These are phyloP conservation scores for Holothuria glaberrima DNA, from an alignment of 35 echinoderm and acorn worm genomes.

Conservation along the genomic window DNA sequence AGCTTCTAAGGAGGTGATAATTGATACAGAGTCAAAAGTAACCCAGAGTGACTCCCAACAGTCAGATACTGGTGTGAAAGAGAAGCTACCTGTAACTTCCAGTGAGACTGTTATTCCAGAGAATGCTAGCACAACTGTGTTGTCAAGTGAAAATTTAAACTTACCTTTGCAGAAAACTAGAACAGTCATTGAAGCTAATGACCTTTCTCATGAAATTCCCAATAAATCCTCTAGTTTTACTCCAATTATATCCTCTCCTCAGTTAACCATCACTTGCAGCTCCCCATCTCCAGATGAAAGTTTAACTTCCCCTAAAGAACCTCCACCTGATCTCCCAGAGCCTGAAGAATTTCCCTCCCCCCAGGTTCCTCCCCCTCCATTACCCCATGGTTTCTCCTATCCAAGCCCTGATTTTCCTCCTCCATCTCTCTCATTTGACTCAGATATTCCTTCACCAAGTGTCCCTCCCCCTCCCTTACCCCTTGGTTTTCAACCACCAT, in stretches of 20 bases:
- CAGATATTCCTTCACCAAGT: conserved; percentile 19
- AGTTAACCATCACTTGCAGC: background rate
- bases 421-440: conserved; percentile 8
- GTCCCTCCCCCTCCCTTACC: conserved; percentile 30
- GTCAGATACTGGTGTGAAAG: too few species aligned
- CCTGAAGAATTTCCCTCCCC: conserved; percentile 63
- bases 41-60: too few species aligned
- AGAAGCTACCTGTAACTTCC: too few species aligned
- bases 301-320: conserved; percentile 15
- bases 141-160: background rate
- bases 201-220: background rate
- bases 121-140: too few species aligned
- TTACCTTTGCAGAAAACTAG: conserved; percentile 8
- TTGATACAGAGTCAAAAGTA: too few species aligned
- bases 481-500: conserved; percentile 10
- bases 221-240: too few species aligned
- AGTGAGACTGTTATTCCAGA: too few species aligned
- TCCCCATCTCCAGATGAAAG: conserved; percentile 12
- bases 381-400: conserved; percentile 48
- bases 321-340: conserved; percentile 37
- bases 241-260: too few species aligned
- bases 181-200: background rate
- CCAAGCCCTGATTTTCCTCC: conserved; percentile 31
- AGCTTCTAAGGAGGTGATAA: too few species aligned
- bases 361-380: conserved; percentile 61